Conservation (phyloP, 2,797 vertebrate genomes). For the Gila robusta region DNA sequence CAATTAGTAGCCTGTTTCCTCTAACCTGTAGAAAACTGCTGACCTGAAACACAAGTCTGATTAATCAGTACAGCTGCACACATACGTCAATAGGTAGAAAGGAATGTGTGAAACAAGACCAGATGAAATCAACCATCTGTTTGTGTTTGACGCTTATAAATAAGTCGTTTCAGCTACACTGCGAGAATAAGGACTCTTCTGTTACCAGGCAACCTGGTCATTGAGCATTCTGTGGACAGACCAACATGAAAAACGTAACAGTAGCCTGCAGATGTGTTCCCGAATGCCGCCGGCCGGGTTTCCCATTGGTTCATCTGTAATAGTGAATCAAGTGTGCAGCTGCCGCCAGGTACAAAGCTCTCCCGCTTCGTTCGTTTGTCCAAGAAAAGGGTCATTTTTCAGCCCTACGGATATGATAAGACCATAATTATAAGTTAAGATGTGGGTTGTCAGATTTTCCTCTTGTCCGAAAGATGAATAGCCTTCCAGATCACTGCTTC, state of each 20-base stretch:
- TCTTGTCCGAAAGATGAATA: slow-evolving; percentile 38
- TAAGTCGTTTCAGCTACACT: slow-evolving; percentile 12
- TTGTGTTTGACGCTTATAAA: slow-evolving; percentile 32
- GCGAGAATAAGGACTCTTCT: slow-evolving; percentile 47
- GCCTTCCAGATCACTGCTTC: neutral
- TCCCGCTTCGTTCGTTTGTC: slow-evolving; percentile 8
- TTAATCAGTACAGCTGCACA: slow-evolving; percentile 40
- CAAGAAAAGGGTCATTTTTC: slow-evolving; percentile 51
- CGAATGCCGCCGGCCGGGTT: slow-evolving; percentile 39
- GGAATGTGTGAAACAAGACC: neutral
- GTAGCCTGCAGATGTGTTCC: slow-evolving; percentile 39
- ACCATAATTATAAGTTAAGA: slow-evolving; percentile 53
- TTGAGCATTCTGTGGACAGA: slow-evolving; percentile 52
- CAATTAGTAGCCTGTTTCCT: slow-evolving; percentile 36
- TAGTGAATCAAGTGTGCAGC: slow-evolving; percentile 45
- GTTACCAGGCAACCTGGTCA: slow-evolving; percentile 62
- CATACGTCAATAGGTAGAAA: slow-evolving; percentile 4
- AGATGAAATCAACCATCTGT: slow-evolving; percentile 42
- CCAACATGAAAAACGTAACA: slow-evolving; percentile 48
- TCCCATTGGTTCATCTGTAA: slow-evolving; percentile 29
- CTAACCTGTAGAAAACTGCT: slow-evolving; percentile 21
- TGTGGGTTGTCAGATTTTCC: slow-evolving; percentile 39
- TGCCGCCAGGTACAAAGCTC: slow-evolving; percentile 36
- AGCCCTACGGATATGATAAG: slow-evolving; percentile 40
- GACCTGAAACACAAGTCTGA: slow-evolving; percentile 36